These are phyloP conservation scores for Paramuricea clavata DNA, from an alignment of 92 coral and sea anemone species.

Conservation along the genomic window DNA sequence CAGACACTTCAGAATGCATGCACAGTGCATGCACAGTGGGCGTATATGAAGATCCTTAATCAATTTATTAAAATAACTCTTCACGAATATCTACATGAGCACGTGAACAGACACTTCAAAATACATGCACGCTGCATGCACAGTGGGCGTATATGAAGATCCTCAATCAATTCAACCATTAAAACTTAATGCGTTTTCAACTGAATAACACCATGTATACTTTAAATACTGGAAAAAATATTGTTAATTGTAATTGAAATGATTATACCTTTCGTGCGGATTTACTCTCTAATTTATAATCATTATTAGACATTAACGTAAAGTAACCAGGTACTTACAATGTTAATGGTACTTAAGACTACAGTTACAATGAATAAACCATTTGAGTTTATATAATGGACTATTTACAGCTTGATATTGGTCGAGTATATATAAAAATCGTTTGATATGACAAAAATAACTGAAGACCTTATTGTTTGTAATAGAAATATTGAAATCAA, in stretches of 20 bases:
- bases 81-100: neutral
- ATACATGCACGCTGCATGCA: neutral
- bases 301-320: too few species aligned
- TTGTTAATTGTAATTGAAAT: too few species aligned
- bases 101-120: neutral
- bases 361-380: neutral
- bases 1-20: neutral
- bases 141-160: neutral
- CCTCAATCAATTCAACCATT: neutral
- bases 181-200: neutral
- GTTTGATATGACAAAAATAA: neutral
- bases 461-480: neutral
- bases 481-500: neutral
- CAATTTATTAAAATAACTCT: neutral
- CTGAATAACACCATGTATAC: too few species aligned
- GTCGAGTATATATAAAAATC: neutral
- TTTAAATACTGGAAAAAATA: too few species aligned
- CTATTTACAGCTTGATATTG: neutral
- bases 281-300: too few species aligned
- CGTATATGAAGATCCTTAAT: neutral
- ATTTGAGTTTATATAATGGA: neutral
- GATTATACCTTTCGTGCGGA: too few species aligned
- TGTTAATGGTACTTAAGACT: neutral
- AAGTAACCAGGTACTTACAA: too few species aligned
- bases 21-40: too few species aligned